These are phyloP conservation scores for Ginglymostoma cirratum DNA, from an alignment of 2,113 vertebrate species.

Conservation along the genomic window DNA sequence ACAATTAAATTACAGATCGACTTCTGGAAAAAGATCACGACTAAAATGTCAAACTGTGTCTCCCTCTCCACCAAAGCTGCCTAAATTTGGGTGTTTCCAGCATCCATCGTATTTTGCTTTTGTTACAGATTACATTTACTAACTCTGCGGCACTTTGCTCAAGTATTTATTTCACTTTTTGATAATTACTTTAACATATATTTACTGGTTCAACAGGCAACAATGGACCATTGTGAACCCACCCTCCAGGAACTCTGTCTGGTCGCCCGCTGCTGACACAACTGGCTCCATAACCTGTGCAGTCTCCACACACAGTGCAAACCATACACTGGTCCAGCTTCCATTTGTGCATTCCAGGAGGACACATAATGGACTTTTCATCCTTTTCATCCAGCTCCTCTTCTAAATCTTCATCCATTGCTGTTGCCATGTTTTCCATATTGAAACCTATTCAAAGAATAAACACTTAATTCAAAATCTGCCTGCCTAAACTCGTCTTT, in stretches of 20 bases:
- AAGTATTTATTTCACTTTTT: background rate
- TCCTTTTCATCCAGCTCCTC: slow-evolving; percentile 96
- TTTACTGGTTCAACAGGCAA: background rate
- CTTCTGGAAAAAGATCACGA: background rate
- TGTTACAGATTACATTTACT: background rate
- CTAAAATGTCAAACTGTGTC: background rate
- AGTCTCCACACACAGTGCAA: slow-evolving; percentile 95
- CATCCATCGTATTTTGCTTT: background rate
- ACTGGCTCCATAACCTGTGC: slow-evolving; percentile 93
- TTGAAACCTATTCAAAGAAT: slow-evolving; percentile 69
- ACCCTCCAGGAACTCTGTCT: slow-evolving; percentile 94
- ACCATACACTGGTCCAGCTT: slow-evolving; percentile 99
- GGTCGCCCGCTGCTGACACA: slow-evolving; percentile 95
- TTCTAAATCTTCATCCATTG: slow-evolving; percentile 97
- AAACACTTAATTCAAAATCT: background rate
- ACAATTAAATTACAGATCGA: background rate
- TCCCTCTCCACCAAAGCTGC: background rate
- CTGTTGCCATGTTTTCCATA: slow-evolving; percentile 96
- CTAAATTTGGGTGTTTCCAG: background rate
- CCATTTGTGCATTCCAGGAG: slow-evolving; percentile 97
- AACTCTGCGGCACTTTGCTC: background rate
- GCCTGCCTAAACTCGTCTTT: background rate
- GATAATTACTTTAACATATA: background rate
- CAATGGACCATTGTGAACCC: slow-evolving; percentile 44
- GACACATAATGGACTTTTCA: slow-evolving; percentile 98